Percentiles rank a stretch among this genome's conserved stretches.
These are phyloP conservation scores for Melieria crassipennis DNA, from an alignment of 2,888 invertebrate genomes.

Conservation along the genomic window DNA sequence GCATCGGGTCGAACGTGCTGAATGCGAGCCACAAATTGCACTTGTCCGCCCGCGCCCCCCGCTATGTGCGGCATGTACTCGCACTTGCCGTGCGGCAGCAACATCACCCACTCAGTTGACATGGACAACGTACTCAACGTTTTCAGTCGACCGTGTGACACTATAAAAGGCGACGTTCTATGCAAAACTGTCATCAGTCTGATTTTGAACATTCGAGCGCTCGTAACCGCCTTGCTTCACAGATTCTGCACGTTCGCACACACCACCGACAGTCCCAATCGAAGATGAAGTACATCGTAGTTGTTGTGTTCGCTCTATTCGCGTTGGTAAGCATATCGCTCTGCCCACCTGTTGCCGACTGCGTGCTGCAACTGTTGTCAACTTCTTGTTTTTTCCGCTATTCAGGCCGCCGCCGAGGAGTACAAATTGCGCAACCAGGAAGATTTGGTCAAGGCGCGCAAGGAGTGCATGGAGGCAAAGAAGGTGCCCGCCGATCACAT, in stretches of 20 bases:
- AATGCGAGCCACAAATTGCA: constrained; percentile 10
- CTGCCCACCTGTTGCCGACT: too few relatives aligned
- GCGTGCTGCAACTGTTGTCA: background rate
- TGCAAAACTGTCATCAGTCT: constrained; percentile 42
- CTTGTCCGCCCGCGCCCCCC: constrained; percentile 21
- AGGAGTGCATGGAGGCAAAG: constrained; percentile 60
- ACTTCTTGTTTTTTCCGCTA: background rate
- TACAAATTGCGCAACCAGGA: constrained; percentile 62
- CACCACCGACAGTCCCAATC: constrained; percentile 14
- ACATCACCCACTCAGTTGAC: constrained; percentile 26
- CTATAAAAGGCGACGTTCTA: constrained; percentile 26
- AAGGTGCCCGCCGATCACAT: constrained; percentile 60
- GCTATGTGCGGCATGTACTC: constrained; percentile 2
- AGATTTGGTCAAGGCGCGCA: constrained; percentile 60
- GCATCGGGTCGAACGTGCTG: too few relatives aligned
- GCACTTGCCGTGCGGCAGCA: background rate
- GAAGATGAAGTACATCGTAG: constrained; percentile 61
- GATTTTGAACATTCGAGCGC: constrained; percentile 41
- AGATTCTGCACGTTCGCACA: background rate
- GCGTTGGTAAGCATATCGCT: constrained; percentile 56
- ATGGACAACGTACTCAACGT: constrained; percentile 21
- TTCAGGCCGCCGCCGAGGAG: constrained; percentile 57
- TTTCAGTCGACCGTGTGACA: constrained; percentile 7
- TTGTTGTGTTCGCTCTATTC: constrained; percentile 58
- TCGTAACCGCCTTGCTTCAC: constrained; percentile 8